A percentile compares a stretch with the other conserved stretches of the same genome.
These are phyloP conservation scores for Spea hammondii DNA, from an alignment of 2,797 vertebrate genomes.

Conservation along the genomic window DNA sequence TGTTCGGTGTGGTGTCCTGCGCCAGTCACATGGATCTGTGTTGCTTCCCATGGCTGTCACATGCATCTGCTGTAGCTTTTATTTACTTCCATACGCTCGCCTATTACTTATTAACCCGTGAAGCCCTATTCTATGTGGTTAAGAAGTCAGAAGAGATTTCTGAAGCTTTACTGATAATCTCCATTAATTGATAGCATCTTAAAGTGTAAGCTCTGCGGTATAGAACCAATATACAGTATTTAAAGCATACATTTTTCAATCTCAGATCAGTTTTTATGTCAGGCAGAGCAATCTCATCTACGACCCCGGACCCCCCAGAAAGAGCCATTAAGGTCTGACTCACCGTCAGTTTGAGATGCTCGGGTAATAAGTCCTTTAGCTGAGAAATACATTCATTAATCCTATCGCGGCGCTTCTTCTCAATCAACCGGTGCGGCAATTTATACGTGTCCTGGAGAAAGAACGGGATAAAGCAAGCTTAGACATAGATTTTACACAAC, in stretches of 20 bases:
- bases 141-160: no score
- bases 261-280: not conserved
- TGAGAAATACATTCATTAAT: conserved; percentile 98
- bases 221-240: not conserved
- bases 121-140: no score
- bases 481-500: not conserved
- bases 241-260: not conserved
- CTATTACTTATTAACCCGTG: no score
- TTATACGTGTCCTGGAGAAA: conserved; percentile 89
- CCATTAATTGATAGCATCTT: not conserved
- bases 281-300: not conserved
- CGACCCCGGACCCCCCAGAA: no score
- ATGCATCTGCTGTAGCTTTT: not conserved
- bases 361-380: conserved; percentile 93
- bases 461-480: not conserved
- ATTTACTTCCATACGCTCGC: no score
- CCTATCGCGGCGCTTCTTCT: conserved; percentile 94
- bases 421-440: conserved; percentile 91
- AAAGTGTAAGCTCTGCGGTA: not conserved
- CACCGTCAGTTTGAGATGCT: conserved; percentile 96
- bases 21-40: conserved; percentile 26
- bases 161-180: no score
- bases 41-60: conserved; percentile 12
- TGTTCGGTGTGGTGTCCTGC: not conserved
- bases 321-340: conserved; percentile 55